Evolutionary conservation across 2,113 vertebrate species (phyloP).

Genomic region (Strix uralensis): DNA sequence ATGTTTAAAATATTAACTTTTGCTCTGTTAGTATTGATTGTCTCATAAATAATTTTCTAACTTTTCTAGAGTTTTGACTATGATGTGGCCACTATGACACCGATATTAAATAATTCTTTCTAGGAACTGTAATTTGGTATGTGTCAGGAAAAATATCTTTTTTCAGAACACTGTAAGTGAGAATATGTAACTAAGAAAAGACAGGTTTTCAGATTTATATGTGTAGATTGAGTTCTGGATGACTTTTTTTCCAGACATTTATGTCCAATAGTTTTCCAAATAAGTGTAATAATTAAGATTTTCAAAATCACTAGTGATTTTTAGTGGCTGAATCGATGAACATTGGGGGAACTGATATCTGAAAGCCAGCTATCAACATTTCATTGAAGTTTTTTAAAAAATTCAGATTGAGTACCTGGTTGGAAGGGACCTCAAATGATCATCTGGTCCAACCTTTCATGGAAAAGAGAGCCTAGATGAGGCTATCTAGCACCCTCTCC

Average conservation of each 20-base stretch:
- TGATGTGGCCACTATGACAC: neutral
- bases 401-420: neutral
- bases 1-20: neutral
- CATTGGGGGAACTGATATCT: neutral
- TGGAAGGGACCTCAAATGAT: neutral
- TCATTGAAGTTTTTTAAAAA: neutral
- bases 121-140: neutral
- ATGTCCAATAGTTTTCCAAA: neutral
- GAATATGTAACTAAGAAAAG: neutral
- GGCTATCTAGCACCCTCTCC: neutral
- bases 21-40: neutral
- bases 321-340: neutral
- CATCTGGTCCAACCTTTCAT: neutral
- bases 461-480: neutral
- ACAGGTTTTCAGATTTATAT: fast-evolving
- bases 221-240: neutral
- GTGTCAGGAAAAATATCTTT: neutral
- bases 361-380: neutral
- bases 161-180: neutral
- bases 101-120: neutral
- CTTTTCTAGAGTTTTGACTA: neutral
- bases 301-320: neutral
- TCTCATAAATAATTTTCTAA: neutral
- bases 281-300: neutral
- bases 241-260: neutral